These are phyloP conservation scores for Drosophila willistoni DNA, from an alignment of 1,140 invertebrate genomes.

Conservation along the genomic window DNA sequence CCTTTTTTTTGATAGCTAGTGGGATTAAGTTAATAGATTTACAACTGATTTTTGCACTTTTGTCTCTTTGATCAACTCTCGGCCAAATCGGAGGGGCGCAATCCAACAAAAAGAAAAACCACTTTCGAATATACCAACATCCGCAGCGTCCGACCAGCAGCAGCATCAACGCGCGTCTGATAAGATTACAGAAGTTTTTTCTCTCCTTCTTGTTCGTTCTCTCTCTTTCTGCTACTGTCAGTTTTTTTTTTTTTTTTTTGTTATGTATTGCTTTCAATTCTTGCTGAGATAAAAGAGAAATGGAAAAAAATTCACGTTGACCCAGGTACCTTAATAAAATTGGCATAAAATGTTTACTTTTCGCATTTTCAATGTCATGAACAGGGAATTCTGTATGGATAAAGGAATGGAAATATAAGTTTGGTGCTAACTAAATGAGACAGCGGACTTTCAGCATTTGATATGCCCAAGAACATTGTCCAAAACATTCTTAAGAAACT, in stretches of 20 bases:
- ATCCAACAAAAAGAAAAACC: neutral
- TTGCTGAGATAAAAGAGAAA: neutral
- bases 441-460: too few relatives aligned
- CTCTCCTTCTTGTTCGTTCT: neutral
- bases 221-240: neutral
- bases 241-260: neutral
- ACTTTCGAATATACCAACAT: conserved; percentile 46
- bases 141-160: conserved; percentile 61
- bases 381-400: neutral
- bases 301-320: neutral
- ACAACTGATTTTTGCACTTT: neutral
- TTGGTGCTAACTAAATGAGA: neutral
- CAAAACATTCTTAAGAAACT: too few relatives aligned
- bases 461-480: too few relatives aligned
- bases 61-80: neutral
- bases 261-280: neutral
- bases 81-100: neutral
- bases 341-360: neutral
- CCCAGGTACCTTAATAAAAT: neutral
- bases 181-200: conserved; percentile 43
- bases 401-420: neutral
- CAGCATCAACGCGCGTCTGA: conserved; percentile 77
- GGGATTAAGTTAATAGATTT: neutral
- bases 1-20: conserved; percentile 7
- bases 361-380: neutral